These are phyloP conservation scores for Aurelia aurita DNA, from an alignment of 30 jellyfish, hydroid and myxozoan genomes.

Conservation along the genomic window DNA sequence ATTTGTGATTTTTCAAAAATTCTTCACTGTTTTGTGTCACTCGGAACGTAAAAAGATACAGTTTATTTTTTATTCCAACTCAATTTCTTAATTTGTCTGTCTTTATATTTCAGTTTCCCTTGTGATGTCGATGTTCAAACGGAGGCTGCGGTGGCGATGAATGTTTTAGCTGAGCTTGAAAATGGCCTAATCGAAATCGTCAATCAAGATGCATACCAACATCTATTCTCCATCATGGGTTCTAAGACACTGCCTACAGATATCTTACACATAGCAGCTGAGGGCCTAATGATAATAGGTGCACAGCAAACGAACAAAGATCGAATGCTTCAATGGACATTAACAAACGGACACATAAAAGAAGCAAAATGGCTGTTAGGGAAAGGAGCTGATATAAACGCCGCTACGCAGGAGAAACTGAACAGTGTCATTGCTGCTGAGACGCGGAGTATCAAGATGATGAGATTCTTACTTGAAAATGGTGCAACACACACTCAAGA, in stretches of 20 bases:
- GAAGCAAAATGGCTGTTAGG: slow-evolving; percentile 74
- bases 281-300: slow-evolving; percentile 59
- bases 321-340: slow-evolving; percentile 82
- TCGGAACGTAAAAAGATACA: no score
- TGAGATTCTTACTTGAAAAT: slow-evolving; percentile 54
- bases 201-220: slow-evolving; percentile 61
- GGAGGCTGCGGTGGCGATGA: slow-evolving; percentile 83
- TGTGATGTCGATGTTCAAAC: slow-evolving; percentile 63
- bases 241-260: slow-evolving; percentile 28
- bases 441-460: slow-evolving; percentile 44
- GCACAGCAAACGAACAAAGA: slow-evolving; percentile 58
- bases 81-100: background rate
- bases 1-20: no score
- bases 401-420: slow-evolving; percentile 54
- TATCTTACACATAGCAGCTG: slow-evolving; percentile 61
- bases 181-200: slow-evolving; percentile 53
- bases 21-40: no score
- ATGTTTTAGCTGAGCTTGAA: slow-evolving; percentile 76
- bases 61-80: no score
- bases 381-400: slow-evolving; percentile 86
- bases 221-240: slow-evolving; percentile 63
- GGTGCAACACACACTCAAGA: slow-evolving; percentile 68
- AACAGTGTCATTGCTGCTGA: slow-evolving; percentile 74
- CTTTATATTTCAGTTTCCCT: slow-evolving; percentile 62
- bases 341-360: slow-evolving; percentile 41